Base-by-base conservation (phyloP, 2,797 vertebrate genomes). In the Cygnus olor region DNA sequence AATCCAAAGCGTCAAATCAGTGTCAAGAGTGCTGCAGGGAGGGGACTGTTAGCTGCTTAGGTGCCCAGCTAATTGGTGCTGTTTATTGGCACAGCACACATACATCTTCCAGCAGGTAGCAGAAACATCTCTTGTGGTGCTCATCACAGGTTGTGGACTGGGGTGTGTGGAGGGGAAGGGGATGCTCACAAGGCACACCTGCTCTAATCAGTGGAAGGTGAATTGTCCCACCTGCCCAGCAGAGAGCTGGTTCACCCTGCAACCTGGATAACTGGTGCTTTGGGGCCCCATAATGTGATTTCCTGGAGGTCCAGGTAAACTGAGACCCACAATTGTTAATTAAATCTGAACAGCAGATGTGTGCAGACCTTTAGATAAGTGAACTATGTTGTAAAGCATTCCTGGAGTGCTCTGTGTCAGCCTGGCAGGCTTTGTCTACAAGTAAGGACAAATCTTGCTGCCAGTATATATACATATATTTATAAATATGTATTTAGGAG, bases 1-100 rank as follows among this genome's bases (percentile, higher is more conserved):
- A 80, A 60, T 56, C 21, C 36, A 69, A 0, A 5, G 12, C 56
- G 63, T 56, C 69, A 32, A 18, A 53, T 14, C 0, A 0, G 22
- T 51, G 51, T 53, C 49, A 58, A 19, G 22, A 25, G 8, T 73
- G 45, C 34, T 89, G 34, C 54, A 53, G 54, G 47, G n/a, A 76
- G 53, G 14, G 53, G 71, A 49, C 0, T 32, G 42, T 21, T 60
- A 87, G 56, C 49, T 79, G 14, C 34, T 42, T 11, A 30, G 13
- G 66, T 32, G 53, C 24, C 61, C 38, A 85, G 27, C 11, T 32
- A 63, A n/a, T 40, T 1, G 2, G 56, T 34, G 25, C 80, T 73
- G 19, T 30, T 63, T 38, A 5, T 22, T 16, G 58, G 42, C 34
- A 54, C 73, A 28, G n/a, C 32, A 49, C 72, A 54, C 5, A 15